A percentile compares a stretch with the other conserved stretches of the same genome.
Conservation (phyloP, 2,113 vertebrate species). For the Spilogale gracilis region DNA sequence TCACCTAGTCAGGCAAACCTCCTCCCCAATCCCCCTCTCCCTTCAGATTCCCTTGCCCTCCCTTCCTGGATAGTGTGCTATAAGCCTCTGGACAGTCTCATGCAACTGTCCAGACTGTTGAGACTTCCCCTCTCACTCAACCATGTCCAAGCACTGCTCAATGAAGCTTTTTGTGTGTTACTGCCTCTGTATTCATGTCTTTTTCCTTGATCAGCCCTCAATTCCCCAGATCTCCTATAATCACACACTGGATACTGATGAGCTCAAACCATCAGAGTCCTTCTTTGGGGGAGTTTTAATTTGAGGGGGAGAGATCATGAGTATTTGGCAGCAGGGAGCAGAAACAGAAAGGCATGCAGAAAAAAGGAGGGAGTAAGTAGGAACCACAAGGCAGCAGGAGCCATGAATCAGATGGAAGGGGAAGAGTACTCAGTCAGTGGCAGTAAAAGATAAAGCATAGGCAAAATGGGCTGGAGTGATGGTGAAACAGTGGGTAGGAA, state of each 20-base stretch:
- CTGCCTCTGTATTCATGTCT: background rate
- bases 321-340: background rate
- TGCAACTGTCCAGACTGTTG: no score
- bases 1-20: background rate
- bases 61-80: background rate
- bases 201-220: background rate
- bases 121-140: background rate
- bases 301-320: background rate
- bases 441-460: background rate
- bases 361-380: background rate
- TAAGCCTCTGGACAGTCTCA: background rate
- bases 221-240: background rate
- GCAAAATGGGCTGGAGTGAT: background rate
- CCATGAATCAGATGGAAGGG: background rate
- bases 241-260: background rate
- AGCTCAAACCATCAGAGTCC: background rate
- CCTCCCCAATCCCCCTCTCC: background rate
- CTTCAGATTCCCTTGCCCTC: background rate
- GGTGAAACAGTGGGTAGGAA: background rate
- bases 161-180: background rate
- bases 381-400: background rate
- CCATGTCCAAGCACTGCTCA: background rate
- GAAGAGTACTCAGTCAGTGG: background rate
- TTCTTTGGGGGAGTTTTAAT: constrained; percentile 24
- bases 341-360: background rate